Conservation (phyloP, 2,113 vertebrate genomes). For the Trogon melanurus region DNA sequence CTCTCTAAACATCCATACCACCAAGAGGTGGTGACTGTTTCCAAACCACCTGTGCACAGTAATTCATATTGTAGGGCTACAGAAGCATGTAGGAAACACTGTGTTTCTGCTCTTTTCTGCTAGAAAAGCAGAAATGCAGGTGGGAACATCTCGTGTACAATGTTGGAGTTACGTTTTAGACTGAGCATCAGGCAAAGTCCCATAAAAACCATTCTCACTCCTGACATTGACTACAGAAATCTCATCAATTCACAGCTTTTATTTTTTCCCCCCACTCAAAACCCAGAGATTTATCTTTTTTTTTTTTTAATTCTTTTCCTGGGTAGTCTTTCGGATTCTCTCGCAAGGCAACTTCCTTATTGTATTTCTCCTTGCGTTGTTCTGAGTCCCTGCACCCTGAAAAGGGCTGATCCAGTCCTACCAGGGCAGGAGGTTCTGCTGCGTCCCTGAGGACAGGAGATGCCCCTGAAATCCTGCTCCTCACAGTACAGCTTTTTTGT, state of each 20-base stretch:
- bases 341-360: not conserved
- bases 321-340: not conserved
- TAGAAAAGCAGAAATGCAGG: not conserved
- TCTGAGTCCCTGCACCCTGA: not conserved
- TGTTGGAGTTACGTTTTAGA: not conserved
- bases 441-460: not conserved
- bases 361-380: not conserved
- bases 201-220: not conserved
- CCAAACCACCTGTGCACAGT: not conserved
- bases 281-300: not conserved
- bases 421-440: not conserved
- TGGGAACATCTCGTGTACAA: not conserved
- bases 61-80: not conserved
- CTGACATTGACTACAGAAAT: not conserved
- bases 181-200: not conserved
- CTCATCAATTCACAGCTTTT: not conserved
- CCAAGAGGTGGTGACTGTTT: not conserved
- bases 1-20: not conserved
- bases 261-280: not conserved
- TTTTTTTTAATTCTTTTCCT: not conserved
- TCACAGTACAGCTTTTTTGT: not conserved
- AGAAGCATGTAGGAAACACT: not conserved
- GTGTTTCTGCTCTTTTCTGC: not conserved
- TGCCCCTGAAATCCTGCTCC: not conserved
- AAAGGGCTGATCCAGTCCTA: not conserved